Evolutionary conservation across 2,888 invertebrate genomes (phyloP), one percentile per base, ranked within the genome.

Genomic region (Chrysodeixis includens): DNA sequence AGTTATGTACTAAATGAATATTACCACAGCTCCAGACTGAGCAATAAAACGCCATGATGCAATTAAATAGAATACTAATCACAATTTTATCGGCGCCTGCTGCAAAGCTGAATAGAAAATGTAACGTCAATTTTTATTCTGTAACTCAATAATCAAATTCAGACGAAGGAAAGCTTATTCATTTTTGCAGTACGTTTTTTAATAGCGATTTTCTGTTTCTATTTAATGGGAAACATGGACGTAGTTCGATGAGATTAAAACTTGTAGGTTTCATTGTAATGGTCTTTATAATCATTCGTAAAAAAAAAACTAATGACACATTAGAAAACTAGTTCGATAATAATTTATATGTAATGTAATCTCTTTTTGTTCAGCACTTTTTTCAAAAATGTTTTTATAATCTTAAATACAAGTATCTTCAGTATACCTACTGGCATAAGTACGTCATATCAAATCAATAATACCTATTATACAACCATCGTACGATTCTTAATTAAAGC

Each of bases 401-500:
- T n/a, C n/a, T n/a, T n/a, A n/a, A n/a, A n/a, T n/a, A n/a, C n/a
- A n/a, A n/a, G n/a, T n/a, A n/a, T n/a, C n/a, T n/a, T n/a, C n/a
- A n/a, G n/a, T n/a, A n/a, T n/a, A n/a, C n/a, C n/a, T n/a, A n/a
- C n/a, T n/a, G n/a, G n/a, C n/a, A 26, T 26, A 26, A 26, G 2
- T 4, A 26, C 26, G 26, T 26, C 26, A 4, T 26, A 26, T 26
- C 2, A 26, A 26, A 26, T n/a, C n/a, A n/a, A 26, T 4, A 26
- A 26, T 26, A 6, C 26, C 26, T 6, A 18, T 7, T 9, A 8
- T 2, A 2, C 10, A 1, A 46, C 0, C 18, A 46, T 46, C 18
- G 18, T 18, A 46, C 18, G 72, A 62, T 62, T 66, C 67, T 66
- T 62, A 66, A 74, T 76, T 73, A 75, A 32, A 57, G 52, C 51